These are phyloP conservation scores for Chironex yamaguchii DNA, from an alignment of 30 jellyfish, hydroid and myxozoan species.

Conservation along the genomic window DNA sequence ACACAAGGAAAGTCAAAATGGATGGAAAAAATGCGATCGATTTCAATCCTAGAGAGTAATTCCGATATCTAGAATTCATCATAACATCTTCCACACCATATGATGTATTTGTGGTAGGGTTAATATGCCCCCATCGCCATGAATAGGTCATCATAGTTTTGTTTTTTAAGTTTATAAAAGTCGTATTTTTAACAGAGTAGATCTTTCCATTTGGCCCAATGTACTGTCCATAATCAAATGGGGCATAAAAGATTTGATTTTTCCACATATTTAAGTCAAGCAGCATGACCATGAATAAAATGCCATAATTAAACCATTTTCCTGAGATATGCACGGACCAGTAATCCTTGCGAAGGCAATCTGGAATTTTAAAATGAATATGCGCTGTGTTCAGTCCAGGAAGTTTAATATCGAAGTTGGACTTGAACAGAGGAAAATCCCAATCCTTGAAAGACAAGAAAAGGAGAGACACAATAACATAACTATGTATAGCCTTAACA, in stretches of 20 bases:
- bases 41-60: slow-evolving; percentile 61
- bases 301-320: slow-evolving; percentile 95
- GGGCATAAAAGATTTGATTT: slow-evolving; percentile 89
- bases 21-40: slow-evolving; percentile 87
- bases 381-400: slow-evolving; percentile 97
- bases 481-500: slow-evolving; percentile 7
- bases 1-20: slow-evolving; percentile 56
- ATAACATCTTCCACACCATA: slow-evolving; percentile 60
- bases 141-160: slow-evolving; percentile 73
- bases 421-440: slow-evolving; percentile 91
- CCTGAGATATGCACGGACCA: slow-evolving; percentile 91
- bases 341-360: slow-evolving; percentile 68
- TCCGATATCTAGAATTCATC: slow-evolving; percentile 83
- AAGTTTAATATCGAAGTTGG: slow-evolving; percentile 81
- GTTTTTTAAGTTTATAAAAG: slow-evolving; percentile 68
- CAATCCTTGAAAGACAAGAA: slow-evolving; percentile 71
- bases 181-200: slow-evolving; percentile 64
- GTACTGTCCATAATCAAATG: slow-evolving; percentile 86
- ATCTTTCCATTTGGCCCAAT: slow-evolving; percentile 88
- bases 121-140: slow-evolving; percentile 79
- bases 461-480: neutral
- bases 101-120: slow-evolving; percentile 69
- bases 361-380: slow-evolving; percentile 77
- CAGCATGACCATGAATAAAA: slow-evolving; percentile 81
- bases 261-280: slow-evolving; percentile 95